Base-by-base conservation (phyloP, 2,888 invertebrate species). In the Panorpa germanica region DNA sequence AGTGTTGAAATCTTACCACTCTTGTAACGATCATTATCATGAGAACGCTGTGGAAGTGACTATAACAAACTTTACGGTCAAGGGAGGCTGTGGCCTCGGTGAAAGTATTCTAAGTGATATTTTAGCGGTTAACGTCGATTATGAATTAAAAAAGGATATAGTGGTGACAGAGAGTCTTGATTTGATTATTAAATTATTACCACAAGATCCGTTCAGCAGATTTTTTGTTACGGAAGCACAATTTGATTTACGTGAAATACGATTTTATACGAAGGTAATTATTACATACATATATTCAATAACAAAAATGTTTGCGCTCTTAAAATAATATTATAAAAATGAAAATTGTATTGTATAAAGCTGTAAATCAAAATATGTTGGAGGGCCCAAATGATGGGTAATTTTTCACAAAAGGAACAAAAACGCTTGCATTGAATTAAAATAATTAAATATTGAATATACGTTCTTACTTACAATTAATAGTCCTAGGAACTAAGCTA, bases 161-260 rank as follows among this genome's bases (percentile, higher is more conserved):
- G 40, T 56, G 51, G 13, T 53, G 55, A 34, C 38, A 43, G 36
- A 48, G 50, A 43, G 47, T 49, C 32, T 43, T 55, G 36, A 62
- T 53, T 49, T 81, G 29, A 70, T 81, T 39, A 70, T 80, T 35
- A 81, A 81, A 49, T 58, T 80, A 28, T 63, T 80, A 16, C 81
- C 81, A 1, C 65, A 72, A 40, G 80, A 81, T 48, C 77, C 78
- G 1, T 80, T 78, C 50, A 76, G 74, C 36, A 59, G 80, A 31
- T 70, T 72, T 40, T 80, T 80, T 50, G 78, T 81, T 35, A 77
- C 76, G 14, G 78, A 80, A 48, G 77, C 78, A 2, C 78, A 80
- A 48, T 81, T 81, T 47, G 80, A 81, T 50, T 65, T 78, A 4
- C 59, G 81, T 35, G 81, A 81, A 54, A 80, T 81, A 42, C 66